phyloP scores from a whole-genome alignment of 1,140 invertebrate genomes.

The Calliopsis andreniformis region DNA sequence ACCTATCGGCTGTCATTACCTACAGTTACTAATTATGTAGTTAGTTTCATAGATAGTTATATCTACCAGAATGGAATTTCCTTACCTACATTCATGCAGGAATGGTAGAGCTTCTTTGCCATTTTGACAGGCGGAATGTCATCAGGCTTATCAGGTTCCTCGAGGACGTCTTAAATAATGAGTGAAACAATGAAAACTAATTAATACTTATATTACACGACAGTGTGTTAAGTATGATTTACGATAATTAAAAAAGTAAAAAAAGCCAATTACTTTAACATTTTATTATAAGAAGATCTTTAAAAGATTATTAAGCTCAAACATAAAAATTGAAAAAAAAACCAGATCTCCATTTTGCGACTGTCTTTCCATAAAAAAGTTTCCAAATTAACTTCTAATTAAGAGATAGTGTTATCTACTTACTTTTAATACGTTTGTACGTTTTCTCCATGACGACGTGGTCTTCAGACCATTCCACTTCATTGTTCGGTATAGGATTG shows the following conservation, averaged over 20 bases:
- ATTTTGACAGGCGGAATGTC: conserved; percentile 58
- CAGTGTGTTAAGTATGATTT: too few species aligned
- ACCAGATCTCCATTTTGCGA: too few species aligned
- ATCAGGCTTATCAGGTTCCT: conserved; percentile 23
- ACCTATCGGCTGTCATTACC: too few species aligned
- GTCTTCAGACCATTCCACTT: conserved; percentile 18
- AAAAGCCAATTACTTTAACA: too few species aligned
- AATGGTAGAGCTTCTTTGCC: conserved; percentile 58
- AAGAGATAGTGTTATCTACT: not conserved
- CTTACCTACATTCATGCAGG: conserved; percentile 63
- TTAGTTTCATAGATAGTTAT: not conserved
- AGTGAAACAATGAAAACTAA: not conserved
- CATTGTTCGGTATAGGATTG: conserved; percentile 24
- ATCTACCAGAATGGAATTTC: not conserved
- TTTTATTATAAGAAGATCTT: too few species aligned
- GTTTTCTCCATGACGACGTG: not conserved
- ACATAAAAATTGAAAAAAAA: too few species aligned
- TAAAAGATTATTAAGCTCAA: too few species aligned
- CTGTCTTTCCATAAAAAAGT: too few species aligned
- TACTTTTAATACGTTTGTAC: conserved; percentile 6
- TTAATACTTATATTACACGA: not conserved
- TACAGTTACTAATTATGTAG: too few species aligned
- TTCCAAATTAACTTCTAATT: too few species aligned
- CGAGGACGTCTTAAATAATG: conserved; percentile 56
- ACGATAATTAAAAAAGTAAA: too few species aligned